A percentile compares a stretch with the other conserved stretches of the same genome.
phyloP scores from a whole-genome alignment of 2,113 vertebrate species.

The Chaenogobius annularis region DNA sequence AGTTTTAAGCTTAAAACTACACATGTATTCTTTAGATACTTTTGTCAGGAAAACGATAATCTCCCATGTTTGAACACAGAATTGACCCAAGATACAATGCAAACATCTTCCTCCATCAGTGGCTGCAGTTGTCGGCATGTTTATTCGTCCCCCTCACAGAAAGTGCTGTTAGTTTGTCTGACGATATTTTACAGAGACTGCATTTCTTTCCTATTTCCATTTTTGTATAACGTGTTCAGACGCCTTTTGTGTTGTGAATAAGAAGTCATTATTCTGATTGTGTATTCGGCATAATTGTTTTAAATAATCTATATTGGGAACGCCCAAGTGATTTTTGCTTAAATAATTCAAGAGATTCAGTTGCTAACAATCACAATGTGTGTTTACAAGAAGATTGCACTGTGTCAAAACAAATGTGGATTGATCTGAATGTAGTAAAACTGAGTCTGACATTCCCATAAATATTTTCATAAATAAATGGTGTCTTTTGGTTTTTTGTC shows the following conservation, averaged over 20 bases:
- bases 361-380: slow-evolving; percentile 34
- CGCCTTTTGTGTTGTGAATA: background rate
- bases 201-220: background rate
- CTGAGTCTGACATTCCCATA: slow-evolving; percentile 62
- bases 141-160: background rate
- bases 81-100: too few relatives aligned
- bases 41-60: too few relatives aligned
- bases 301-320: background rate
- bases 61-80: too few relatives aligned
- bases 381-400: slow-evolving; percentile 25
- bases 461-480: slow-evolving; percentile 67
- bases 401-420: slow-evolving; percentile 17
- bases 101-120: too few relatives aligned
- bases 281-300: background rate
- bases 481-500: slow-evolving; percentile 30
- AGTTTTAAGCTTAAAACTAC: too few relatives aligned
- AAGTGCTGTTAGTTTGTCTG: background rate
- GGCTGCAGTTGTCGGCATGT: background rate
- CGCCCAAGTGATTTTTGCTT: background rate
- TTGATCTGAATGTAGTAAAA: slow-evolving; percentile 63
- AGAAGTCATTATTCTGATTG: background rate
- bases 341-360: slow-evolving; percentile 26
- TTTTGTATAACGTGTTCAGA: background rate
- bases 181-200: background rate
- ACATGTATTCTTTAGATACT: background rate